Conservation (phyloP, 2,888 invertebrate genomes). For the Drosophila nr. perissopoda region DNA sequence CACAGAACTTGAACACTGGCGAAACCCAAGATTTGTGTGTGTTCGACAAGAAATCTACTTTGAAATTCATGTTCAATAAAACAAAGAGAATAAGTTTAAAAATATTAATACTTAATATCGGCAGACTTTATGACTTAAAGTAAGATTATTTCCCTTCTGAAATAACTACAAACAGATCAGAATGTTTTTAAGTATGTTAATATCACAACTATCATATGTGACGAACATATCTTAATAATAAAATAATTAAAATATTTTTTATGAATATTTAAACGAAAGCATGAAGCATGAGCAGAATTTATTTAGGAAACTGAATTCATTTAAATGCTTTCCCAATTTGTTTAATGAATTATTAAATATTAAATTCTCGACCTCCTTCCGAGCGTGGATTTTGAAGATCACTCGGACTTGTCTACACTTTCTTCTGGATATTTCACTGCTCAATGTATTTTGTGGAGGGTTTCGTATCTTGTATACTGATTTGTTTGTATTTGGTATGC, state of each 20-base stretch:
- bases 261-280: neutral
- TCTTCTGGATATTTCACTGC: conserved; percentile 45
- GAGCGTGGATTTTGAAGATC: conserved; percentile 6
- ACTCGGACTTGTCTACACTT: conserved; percentile 34
- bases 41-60: no score
- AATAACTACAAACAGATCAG: neutral
- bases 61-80: neutral
- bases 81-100: neutral
- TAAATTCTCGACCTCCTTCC: neutral
- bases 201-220: neutral
- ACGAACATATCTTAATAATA: neutral
- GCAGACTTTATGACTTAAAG: neutral
- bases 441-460: conserved; percentile 41
- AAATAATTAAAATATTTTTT: neutral
- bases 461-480: conserved; percentile 74
- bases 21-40: neutral
- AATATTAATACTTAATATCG: neutral
- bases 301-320: neutral
- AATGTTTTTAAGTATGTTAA: no score
- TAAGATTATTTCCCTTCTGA: neutral
- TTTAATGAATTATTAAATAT: neutral
- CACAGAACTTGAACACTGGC: neutral
- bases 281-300: neutral
- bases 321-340: neutral
- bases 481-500: conserved; percentile 80